phyloP scores from a whole-genome alignment of 2,113 vertebrate species.

The Urocynchramus pylzowi region DNA sequence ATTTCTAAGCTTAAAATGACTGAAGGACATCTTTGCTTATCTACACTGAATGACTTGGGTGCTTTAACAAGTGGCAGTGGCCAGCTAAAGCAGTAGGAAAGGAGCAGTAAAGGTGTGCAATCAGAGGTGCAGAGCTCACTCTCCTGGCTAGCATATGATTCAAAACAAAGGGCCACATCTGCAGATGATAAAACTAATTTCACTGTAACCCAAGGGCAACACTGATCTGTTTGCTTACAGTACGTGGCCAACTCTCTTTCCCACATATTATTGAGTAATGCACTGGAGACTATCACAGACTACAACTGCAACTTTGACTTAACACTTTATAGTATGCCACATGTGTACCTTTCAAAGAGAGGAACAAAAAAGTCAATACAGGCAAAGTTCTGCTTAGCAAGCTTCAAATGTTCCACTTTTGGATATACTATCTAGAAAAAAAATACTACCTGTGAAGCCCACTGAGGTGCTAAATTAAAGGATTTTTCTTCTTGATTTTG shows the following conservation, averaged over 20 bases:
- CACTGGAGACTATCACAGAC: not conserved
- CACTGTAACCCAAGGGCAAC: not conserved
- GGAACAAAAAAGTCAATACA: not conserved
- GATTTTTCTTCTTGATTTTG: not conserved
- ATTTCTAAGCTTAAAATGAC: not conserved
- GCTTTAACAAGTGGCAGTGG: rapidly evolving
- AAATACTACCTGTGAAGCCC: not conserved
- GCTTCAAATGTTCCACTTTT: not conserved
- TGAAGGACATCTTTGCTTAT: not conserved
- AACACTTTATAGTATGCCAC: not conserved
- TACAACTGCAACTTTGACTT: not conserved
- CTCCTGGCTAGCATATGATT: not conserved
- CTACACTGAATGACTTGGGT: not conserved
- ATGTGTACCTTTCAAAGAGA: not conserved
- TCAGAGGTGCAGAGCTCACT: not conserved
- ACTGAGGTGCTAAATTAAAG: not conserved
- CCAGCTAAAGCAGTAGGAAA: not conserved
- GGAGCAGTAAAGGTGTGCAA: not conserved
- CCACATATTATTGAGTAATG: not conserved
- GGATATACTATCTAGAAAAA: not conserved
- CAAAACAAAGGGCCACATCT: not conserved
- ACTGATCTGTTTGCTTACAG: not conserved
- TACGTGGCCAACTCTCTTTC: not conserved
- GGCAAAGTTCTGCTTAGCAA: not conserved
- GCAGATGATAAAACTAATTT: not conserved